Base-by-base conservation (phyloP, 1,140 invertebrate species). In the Drosophila orena region DNA sequence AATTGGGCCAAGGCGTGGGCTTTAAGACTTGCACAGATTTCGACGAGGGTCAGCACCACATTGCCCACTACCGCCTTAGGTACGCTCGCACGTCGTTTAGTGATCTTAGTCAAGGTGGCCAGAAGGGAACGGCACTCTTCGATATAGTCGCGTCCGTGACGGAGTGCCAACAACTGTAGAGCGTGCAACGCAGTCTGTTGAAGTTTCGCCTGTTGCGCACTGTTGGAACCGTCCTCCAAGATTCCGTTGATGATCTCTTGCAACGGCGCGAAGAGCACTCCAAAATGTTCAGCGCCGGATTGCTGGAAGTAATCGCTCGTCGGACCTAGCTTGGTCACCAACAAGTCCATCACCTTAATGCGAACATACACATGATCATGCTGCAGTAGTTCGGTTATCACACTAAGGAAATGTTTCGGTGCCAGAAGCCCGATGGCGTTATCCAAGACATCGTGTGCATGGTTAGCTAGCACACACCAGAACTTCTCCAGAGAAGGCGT, bases 121-220 rank as follows among this genome's bases (percentile, higher is more conserved):
- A 97, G 84, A 50, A 96, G 93, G 6, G 93, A 91, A 69, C 94
- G 94, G 69, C 97, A 97, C 52, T 94, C 93, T 14, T 94, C 93
- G 2, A 95, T 94, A 71, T 96, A 92, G 22, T 94, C 92, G 0
- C 92, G 69, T 4, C 95, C 96, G 20, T 98, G 91, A 38, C 95
- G 90, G 76, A 95, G 95, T 1, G 96, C 95, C 10, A 98, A 81
- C 4, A 98, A 91, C 92, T 98, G 98, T 5, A 98, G 86, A 2
- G 96, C 96, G 27, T 97, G 94, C 14, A 98, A 91, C 2, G 96
- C 96, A 1, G 95, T 96, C 92, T 98, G 97, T 81, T 97, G 95
- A 65, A 96, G 95, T 6, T 95, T 90, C 60, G 96, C 95, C 17
- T 93, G 78, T 64, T 95, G 93, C 3, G 83, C 79, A 34, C 94